Conservation (phyloP, 92 coral and sea anemone species). For the Phenganax stokvisi region DNA sequence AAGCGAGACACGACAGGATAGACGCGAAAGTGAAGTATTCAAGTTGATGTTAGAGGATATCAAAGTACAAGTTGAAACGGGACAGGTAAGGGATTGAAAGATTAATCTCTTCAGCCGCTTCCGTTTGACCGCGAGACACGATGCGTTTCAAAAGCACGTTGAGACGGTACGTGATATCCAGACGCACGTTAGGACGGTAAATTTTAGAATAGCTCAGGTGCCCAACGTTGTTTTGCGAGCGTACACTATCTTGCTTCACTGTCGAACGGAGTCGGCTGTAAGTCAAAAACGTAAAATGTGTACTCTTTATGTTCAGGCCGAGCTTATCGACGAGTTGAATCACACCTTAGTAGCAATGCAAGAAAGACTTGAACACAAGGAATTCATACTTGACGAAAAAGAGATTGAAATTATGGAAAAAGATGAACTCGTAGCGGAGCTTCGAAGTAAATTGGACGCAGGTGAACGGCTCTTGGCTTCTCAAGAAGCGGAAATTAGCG, state of each 20-base stretch:
- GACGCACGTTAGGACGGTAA: no score
- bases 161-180: no score
- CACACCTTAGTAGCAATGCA: conserved; percentile 55
- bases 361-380: conserved; percentile 78
- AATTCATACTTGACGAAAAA: conserved; percentile 70
- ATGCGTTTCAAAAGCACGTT: no score
- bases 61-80: conserved; percentile 7
- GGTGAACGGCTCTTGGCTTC: background rate
- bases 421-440: background rate
- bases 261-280: no score
- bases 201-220: no score
- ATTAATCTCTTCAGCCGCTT: no score
- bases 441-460: background rate
- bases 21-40: conserved; percentile 29
- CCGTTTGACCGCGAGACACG: no score
- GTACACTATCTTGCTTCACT: no score
- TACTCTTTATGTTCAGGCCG: conserved; percentile 35
- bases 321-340: conserved; percentile 56
- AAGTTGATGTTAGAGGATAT: conserved; percentile 33
- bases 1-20: background rate
- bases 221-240: no score
- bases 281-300: background rate
- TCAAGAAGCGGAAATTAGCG: background rate
- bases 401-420: conserved; percentile 67
- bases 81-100: conserved; percentile 1